Percentiles rank a stretch among this genome's conserved stretches.
Conservation (phyloP, 2,797 vertebrate species). For the Fringilla coelebs region DNA sequence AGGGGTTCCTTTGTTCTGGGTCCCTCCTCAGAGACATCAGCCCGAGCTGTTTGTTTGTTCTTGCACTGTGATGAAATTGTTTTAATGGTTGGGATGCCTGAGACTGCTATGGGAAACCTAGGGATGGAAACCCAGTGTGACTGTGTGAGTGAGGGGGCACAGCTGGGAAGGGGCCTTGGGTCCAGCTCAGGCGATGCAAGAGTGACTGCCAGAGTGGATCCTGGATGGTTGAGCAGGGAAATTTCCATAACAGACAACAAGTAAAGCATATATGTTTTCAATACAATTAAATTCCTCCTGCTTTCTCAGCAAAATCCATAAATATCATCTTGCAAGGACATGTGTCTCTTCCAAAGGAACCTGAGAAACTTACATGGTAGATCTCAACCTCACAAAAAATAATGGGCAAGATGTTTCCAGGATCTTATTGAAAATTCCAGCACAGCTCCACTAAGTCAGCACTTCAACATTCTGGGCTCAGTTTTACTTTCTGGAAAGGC, state of each 20-base stretch:
- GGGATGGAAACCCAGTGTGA: neutral
- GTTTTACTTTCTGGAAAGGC: neutral
- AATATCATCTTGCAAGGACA: neutral
- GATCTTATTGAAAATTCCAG: neutral
- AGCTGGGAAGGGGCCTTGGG: fast-evolving
- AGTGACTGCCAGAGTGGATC: neutral
- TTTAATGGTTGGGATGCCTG: fast-evolving
- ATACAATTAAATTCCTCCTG: neutral
- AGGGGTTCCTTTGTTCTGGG: neutral
- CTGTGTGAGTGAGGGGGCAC: neutral
- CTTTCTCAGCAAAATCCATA: neutral
- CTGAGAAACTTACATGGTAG: neutral
- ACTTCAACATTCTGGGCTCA: neutral
- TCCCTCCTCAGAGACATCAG: neutral
- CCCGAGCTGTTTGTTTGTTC: neutral
- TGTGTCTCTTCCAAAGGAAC: neutral
- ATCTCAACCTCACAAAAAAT: neutral
- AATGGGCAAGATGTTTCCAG: neutral
- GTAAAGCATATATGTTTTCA: neutral
- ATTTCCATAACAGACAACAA: neutral
- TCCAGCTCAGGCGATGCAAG: neutral
- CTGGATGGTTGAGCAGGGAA: neutral
- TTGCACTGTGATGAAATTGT: neutral
- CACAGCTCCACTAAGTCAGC: neutral
- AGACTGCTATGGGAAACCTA: neutral